Evolutionary conservation across 2,113 vertebrate species (phyloP).

Genomic region (Oncorhynchus tshawytscha): DNA sequence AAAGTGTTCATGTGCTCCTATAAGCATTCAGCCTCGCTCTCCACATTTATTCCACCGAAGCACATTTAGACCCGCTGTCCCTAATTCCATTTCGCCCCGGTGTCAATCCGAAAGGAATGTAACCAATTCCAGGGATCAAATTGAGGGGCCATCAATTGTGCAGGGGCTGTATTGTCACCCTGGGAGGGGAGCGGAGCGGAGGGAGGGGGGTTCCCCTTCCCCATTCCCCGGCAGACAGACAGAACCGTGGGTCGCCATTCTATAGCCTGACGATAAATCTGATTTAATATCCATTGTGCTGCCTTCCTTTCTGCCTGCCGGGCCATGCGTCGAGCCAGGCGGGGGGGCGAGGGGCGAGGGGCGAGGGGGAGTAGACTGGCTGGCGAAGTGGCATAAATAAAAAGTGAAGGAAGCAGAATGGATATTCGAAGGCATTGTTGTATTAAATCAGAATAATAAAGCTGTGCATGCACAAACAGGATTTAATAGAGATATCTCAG

Average conservation of each 20-base stretch:
- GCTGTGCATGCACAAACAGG: constrained; percentile 60
- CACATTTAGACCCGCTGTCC: constrained; percentile 27
- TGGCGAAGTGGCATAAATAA: constrained; percentile 56
- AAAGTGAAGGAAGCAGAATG: constrained; percentile 64
- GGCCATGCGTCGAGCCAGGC: no score
- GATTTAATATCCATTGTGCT: constrained; percentile 69
- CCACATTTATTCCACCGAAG: constrained; percentile 8
- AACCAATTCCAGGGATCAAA: constrained; percentile 65
- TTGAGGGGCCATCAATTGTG: constrained; percentile 68
- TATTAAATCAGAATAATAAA: constrained; percentile 78
- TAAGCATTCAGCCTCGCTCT: constrained; percentile 31
- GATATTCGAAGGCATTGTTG: constrained; percentile 63
- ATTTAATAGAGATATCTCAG: constrained; percentile 66
- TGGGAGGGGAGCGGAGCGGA: neutral
- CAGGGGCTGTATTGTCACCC: constrained; percentile 48
- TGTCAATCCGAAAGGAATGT: constrained; percentile 57
- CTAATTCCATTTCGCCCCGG: constrained; percentile 48
- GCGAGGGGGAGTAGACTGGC: neutral
- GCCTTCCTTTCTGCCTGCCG: no score
- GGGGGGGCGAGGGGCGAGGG: no score
- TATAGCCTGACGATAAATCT: constrained; percentile 67
- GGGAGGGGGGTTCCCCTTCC: neutral
- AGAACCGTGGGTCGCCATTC: constrained; percentile 48
- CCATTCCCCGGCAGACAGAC: neutral
- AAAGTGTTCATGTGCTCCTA: constrained; percentile 1